phyloP scores from a whole-genome alignment of 2,797 vertebrate genomes.

The Tympanoctomys barrerae region DNA sequence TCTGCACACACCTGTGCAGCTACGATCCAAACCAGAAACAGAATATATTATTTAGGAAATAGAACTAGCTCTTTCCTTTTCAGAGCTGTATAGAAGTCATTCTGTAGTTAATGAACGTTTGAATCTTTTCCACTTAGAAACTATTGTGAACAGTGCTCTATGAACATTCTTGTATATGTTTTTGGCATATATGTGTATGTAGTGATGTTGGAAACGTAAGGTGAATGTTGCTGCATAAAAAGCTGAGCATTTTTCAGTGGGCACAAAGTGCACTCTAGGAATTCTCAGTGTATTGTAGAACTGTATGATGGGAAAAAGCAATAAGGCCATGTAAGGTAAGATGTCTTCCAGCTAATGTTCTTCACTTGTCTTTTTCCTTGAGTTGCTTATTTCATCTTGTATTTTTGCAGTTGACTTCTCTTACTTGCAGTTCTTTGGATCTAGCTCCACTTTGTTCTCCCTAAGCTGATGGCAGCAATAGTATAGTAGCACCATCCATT shows the following conservation, averaged over 20 bases:
- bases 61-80: conserved; percentile 36
- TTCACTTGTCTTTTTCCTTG: neutral
- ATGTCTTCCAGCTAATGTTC: neutral
- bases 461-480: neutral
- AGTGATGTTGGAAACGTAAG: neutral
- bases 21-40: neutral
- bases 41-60: neutral
- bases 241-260: neutral
- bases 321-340: neutral
- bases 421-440: conserved; percentile 10
- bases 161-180: neutral
- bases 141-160: neutral
- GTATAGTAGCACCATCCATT: neutral
- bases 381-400: neutral
- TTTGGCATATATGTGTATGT: neutral
- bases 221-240: neutral
- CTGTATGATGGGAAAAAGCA: conserved; percentile 15
- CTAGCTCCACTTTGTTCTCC: neutral
- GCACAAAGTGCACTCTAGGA: neutral
- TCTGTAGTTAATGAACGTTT: conserved; percentile 38
- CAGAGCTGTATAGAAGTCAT: neutral
- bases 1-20: neutral
- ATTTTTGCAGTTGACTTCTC: neutral
- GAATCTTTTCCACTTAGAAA: conserved; percentile 18
- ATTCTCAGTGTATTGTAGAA: neutral